A percentile compares a stretch with the other conserved stretches of the same genome.
phyloP scores from a whole-genome alignment of 2,888 invertebrate genomes.

The Subacronicta megacephala region DNA sequence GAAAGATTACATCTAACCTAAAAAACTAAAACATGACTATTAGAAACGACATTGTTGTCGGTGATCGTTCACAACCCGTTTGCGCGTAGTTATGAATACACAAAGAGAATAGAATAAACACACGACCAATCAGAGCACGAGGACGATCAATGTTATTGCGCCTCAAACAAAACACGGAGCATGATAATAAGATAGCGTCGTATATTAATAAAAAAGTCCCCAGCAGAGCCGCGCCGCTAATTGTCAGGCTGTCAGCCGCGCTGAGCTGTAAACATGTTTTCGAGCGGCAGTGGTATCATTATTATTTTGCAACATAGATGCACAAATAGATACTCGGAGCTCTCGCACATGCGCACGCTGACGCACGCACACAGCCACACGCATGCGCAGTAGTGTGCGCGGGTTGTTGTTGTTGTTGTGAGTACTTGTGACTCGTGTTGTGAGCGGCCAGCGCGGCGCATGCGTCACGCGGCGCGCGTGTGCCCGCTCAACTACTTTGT shows the following conservation, averaged over 20 bases:
- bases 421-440: neutral
- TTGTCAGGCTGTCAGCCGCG: neutral
- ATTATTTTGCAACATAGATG: constrained; percentile 20
- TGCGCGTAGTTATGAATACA: neutral
- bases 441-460: neutral
- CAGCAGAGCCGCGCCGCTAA: neutral
- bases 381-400: neutral
- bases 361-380: neutral
- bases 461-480: constrained; percentile 21
- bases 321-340: constrained; percentile 13
- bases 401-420: constrained; percentile 19
- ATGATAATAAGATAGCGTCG: constrained; percentile 8
- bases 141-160: constrained; percentile 7
- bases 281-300: constrained; percentile 18
- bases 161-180: constrained; percentile 12
- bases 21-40: too few relatives aligned
- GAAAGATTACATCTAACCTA: too few relatives aligned
- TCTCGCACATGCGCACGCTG: neutral
- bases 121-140: constrained; percentile 3
- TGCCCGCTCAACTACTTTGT: constrained; percentile 21
- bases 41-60: too few relatives aligned
- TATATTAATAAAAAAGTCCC: constrained; percentile 6
- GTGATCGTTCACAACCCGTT: too few relatives aligned
- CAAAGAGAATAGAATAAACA: neutral
- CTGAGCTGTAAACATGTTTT: constrained; percentile 43